Conservation (phyloP, 2,113 vertebrate species). For the Poecilia latipinna region DNA sequence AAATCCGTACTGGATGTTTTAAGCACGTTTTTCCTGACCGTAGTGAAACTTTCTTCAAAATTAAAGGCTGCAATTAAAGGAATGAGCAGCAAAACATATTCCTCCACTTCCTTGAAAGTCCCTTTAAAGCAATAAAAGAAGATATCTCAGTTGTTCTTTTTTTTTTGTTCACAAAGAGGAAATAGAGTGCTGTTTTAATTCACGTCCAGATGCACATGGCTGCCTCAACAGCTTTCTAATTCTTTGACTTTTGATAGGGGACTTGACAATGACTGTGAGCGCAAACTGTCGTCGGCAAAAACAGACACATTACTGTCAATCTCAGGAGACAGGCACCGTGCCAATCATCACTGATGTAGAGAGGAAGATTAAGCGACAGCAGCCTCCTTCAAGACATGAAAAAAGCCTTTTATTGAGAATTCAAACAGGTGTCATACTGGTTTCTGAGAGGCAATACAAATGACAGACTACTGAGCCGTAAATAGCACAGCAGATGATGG, state of each 20-base stretch:
- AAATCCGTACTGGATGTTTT: not conserved
- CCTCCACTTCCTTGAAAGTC: slow-evolving; percentile 8
- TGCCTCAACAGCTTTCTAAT: slow-evolving; percentile 40
- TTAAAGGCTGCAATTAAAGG: not conserved
- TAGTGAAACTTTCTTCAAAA: not conserved
- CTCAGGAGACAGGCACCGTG: slow-evolving; percentile 35
- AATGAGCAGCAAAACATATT: not conserved
- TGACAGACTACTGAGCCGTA: slow-evolving; percentile 76
- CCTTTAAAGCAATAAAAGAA: not conserved
- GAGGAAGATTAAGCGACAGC: slow-evolving; percentile 59
- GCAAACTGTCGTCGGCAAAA: slow-evolving; percentile 39
- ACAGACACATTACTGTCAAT: slow-evolving; percentile 30
- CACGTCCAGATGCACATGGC: slow-evolving; percentile 36
- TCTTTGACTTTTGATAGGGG: slow-evolving; percentile 40
- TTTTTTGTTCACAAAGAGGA: slow-evolving; percentile 20
- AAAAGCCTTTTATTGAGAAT: slow-evolving; percentile 73
- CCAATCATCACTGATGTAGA: slow-evolving; percentile 51
- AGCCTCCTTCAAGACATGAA: slow-evolving; percentile 55
- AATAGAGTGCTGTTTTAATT: slow-evolving; percentile 31
- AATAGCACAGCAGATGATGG: slow-evolving; percentile 77
- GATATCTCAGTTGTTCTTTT: not conserved
- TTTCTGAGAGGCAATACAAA: slow-evolving; percentile 70
- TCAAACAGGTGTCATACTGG: slow-evolving; percentile 81
- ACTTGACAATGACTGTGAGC: slow-evolving; percentile 45
- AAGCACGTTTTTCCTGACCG: not conserved